Base-by-base conservation (phyloP, 2,888 invertebrate genomes). In the Dryadula phaetusa region DNA sequence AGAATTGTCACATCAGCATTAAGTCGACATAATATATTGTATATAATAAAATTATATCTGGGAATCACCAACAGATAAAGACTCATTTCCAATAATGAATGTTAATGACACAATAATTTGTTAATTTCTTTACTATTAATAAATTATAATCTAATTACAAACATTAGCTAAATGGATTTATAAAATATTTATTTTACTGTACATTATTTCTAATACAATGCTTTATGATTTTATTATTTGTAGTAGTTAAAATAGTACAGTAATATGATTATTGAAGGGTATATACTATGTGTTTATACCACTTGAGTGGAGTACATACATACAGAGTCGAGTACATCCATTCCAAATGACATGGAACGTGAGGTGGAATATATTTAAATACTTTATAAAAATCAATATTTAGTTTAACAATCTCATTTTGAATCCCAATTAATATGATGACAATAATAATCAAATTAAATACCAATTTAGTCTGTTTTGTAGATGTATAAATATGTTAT, bases 41-140 rank as follows among this genome's bases (percentile, higher is more conserved):
- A 28, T 16, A 16, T 8, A 32, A 32, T 2, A 12, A 16, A 32
- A 52, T 18, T 32, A 10, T 52, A 3, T 52, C 16, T 52, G 28
- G 52, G 18, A 52, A 52, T 52, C 8, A 10, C 32, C 52, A 5
- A 52, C 16, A 52, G 6, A 3, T 52, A 52, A 52, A 22, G 20
- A 52, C 28, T 52, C 8, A 32, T 16, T 52, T 28, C 16, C 28
- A 28, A 49, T n/a, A 3, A 52, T 52, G 28, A 16, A 32, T 10
- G 16, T 25, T 52, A 52, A 52, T 52, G 52, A 52, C 52, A 12
- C 46, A 28, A 28, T 5, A 52, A 52, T 52, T 52, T 32, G 28
- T 16, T 32, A 16, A 52, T 32, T 8, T 32, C 8, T 52, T 25
- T 52, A 52, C 16, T 52, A 10, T 52, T 52, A 16, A 49, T 28